phyloP scores from a whole-genome alignment of 2,888 invertebrate genomes.

The Cephus sareptanus region DNA sequence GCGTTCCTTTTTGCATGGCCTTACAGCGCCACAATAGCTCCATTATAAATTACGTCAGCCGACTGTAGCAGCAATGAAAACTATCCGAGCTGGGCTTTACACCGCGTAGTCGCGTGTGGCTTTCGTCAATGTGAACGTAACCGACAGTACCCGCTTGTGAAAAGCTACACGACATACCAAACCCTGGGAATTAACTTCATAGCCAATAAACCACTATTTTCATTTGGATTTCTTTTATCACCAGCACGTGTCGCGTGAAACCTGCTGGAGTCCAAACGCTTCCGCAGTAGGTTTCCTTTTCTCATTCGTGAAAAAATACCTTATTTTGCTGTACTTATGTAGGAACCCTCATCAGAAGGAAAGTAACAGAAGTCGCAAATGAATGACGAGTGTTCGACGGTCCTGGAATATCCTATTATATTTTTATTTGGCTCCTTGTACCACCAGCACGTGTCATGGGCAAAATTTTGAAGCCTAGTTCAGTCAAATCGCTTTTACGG shows the following conservation, averaged over 20 bases:
- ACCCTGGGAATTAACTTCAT: neutral
- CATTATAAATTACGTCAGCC: neutral
- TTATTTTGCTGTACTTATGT: neutral
- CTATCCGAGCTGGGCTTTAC: neutral
- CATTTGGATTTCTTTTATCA: neutral
- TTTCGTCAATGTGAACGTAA: neutral
- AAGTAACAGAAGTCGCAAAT: neutral
- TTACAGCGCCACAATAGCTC: neutral
- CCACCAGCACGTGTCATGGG: too few species aligned
- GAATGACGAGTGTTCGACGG: neutral
- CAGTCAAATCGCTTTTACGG: too few species aligned
- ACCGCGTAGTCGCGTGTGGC: neutral
- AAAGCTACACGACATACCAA: neutral
- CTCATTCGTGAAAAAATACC: neutral
- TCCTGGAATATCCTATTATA: neutral
- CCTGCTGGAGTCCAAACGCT: neutral
- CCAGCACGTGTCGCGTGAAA: neutral
- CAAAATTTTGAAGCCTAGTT: too few species aligned
- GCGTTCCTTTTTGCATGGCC: neutral
- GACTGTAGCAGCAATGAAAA: neutral
- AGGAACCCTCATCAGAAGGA: neutral
- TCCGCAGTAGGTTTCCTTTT: neutral
- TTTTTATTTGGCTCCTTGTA: too few species aligned
- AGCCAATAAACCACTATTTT: neutral
- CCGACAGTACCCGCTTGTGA: neutral